Evolutionary conservation across 23 tunicate genomes (phyloP), one percentile per base, ranked within the genome.

Genomic region (Oikopleura albicans): DNA sequence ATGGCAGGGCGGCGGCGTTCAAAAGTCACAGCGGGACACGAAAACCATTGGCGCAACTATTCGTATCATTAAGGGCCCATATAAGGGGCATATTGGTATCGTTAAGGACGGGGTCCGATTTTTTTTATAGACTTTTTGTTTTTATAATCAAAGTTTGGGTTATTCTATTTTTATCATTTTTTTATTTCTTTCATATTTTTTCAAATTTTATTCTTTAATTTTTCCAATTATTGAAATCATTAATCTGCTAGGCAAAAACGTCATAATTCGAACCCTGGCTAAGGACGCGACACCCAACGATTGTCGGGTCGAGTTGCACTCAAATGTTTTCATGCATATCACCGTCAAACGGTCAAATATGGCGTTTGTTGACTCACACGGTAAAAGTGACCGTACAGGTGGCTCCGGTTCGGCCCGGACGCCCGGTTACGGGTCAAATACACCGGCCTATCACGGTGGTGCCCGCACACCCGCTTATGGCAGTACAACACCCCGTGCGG

Each of bases 11-110:
- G 79, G 79, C 79, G 79, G 79, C 2, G 79, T 29, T 16, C 79
- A 71, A 29, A 71, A 29, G 37, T 71, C 79, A 37, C 79, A 71
- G 79, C 79, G 79, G 28, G 79, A 71, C 79, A 71, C 79, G 79
- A 71, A 71, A 71, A 71, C 31, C 4, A 71, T 71, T 88, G 99
- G 99, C 29, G 91, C 88, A 75, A 95, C 99, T 1, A 95, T 95
- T 0, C 84, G 96, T 16, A 95, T 95, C 40, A 85, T 88, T 16
- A 95, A 95, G 84, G 99, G 99, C 39, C 99, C 99, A 33, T 95
- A 95, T 88, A 95, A 95, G 66, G 96, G 96, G 1, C 96, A 95
- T 83, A 88, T 90, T 59, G 99, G 99, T 2, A 91, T 95, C 8
- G 99, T 95, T 36, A 95, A 91, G 57, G n/a, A n/a, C n/a, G n/a